Evolutionary conservation across 2,797 vertebrate genomes (phyloP), one percentile per base, ranked within the genome.

Genomic region (Onychomys torridus): DNA sequence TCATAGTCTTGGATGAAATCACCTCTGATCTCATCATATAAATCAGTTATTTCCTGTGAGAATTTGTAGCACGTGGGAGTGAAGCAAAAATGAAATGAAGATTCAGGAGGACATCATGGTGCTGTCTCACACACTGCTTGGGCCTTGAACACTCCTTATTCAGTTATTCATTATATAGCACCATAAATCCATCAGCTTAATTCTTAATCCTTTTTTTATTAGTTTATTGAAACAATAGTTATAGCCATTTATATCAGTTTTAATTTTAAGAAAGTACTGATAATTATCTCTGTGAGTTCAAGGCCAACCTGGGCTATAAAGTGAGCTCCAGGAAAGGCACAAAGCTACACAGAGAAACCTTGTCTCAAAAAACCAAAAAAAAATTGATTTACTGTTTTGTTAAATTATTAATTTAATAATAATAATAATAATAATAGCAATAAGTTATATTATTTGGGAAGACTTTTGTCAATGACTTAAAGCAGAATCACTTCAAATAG

Each of bases 401-500:
- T 89, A 19, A 82, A 71, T 90, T 95, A 90, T 88, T 65, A 77
- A 65, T 11, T 40, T 69, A 67, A 71, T 49, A 94, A 40, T n/a
- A 85, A 67, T 49, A 94, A 40, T n/a, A 85, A 67, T 63, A 16
- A 90, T 13, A 52, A 94, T 63, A 16, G 88, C 2, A 52, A 94
- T 63, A 61, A 84, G 19, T 34, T n/a, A 34, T 63, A 27, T 59
- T 52, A 12, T 0, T 57, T 77, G 75, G 46, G 13, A 84, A 27
- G 84, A 57, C 78, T 92, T 84, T 67, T 95, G 61, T 84, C 37
- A 43, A 49, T 43, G 57, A 23, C 73, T 90, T 52, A 81, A 83
- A 91, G 40, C 6, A 12, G 9, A 67, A 57, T 91, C 92, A 10
- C 91, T 96, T 95, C 97, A 55, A 94, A n/a, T 81, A 89, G 0